A percentile compares a stretch with the other conserved stretches of the same genome.
These are phyloP conservation scores for Macrosoma leucophasiata DNA, from an alignment of 2,888 invertebrate species.

Conservation along the genomic window DNA sequence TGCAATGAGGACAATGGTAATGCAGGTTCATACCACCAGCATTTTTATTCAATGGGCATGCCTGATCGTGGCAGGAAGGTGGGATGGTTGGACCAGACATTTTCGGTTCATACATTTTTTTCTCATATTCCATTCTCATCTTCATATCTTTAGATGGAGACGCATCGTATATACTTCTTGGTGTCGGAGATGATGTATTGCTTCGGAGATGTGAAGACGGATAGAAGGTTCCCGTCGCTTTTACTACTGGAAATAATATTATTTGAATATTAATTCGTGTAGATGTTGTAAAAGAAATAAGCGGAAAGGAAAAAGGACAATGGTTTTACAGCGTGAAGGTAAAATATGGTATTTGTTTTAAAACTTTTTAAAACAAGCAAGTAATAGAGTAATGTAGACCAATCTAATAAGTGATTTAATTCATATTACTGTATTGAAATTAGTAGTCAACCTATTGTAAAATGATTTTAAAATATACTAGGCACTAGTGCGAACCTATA, in stretches of 20 bases:
- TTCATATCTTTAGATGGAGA: slow-evolving; percentile 71
- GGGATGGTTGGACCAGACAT: slow-evolving; percentile 61
- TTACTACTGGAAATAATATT: slow-evolving; percentile 84
- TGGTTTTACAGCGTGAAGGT: too few species aligned
- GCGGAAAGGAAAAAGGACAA: too few species aligned
- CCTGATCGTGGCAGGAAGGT: slow-evolving; percentile 77
- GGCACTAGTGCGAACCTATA: too few species aligned
- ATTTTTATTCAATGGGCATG: slow-evolving; percentile 62
- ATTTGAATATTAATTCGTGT: slow-evolving; percentile 8
- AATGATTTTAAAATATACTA: too few species aligned
- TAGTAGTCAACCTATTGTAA: too few species aligned
- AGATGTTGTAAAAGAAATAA: not conserved
- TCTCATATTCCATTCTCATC: slow-evolving; percentile 54
- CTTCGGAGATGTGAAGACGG: slow-evolving; percentile 82
- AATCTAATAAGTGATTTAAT: too few species aligned
- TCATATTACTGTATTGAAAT: too few species aligned
- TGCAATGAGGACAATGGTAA: slow-evolving; percentile 67
- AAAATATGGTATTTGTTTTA: too few species aligned
- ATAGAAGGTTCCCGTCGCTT: slow-evolving; percentile 94
- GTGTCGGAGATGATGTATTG: slow-evolving; percentile 71
- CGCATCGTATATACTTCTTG: slow-evolving; percentile 72
- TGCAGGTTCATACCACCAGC: slow-evolving; percentile 66
- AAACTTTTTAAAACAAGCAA: too few species aligned
- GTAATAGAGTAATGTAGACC: too few species aligned
- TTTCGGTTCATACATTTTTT: slow-evolving; percentile 53